Evolutionary conservation across 2,113 vertebrate species (phyloP), one percentile per base, ranked within the genome.

Genomic region (Capreolus pygargus): DNA sequence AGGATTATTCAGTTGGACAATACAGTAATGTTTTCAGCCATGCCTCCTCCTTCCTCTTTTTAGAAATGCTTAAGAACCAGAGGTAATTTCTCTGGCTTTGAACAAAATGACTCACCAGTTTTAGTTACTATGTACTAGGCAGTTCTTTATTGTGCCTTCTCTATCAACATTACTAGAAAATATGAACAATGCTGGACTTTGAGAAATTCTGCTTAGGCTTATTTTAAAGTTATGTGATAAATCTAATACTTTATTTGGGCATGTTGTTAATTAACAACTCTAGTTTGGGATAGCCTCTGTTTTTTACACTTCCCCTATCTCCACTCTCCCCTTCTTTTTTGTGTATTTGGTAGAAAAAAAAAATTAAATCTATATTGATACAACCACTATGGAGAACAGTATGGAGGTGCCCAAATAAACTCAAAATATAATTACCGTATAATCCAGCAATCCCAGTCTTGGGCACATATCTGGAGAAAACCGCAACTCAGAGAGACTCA

Each of bases 81-180:
- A 92, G 23, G 52, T 58, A 14, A 55, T 67, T 94, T 83, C 47
- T 86, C 61, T 84, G 43, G 21, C 89, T 96, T 79, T 86, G 58
- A 92, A 85, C 36, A 84, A 84, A 84, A 87, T 50, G 33, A 84
- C 25, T 76, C 60, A 60, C 39, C 21, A 36, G 61, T 94, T 60
- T 84, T 76, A 60, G 30, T 60, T 47, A 52, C 67, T 43, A 43
- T 89, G 19, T 67, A 83, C 55, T 13, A 86, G 47, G 61, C 16
- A 67, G 23, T 39, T 94, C 52, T 60, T 89, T 84, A 78, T 88
- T 81, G 12, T 86, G 14, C n/a, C 43, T 64, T 64, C 16, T 76
- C 70, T 83, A 61, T 45, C 7, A 78, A 21, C 39, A 94, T 79
- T 91, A 89, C 45, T 86, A 92, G 94, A 95, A 97, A 94, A 94